phyloP scores from a whole-genome alignment of 2,888 invertebrate genomes.

The Ormia ochracea region DNA sequence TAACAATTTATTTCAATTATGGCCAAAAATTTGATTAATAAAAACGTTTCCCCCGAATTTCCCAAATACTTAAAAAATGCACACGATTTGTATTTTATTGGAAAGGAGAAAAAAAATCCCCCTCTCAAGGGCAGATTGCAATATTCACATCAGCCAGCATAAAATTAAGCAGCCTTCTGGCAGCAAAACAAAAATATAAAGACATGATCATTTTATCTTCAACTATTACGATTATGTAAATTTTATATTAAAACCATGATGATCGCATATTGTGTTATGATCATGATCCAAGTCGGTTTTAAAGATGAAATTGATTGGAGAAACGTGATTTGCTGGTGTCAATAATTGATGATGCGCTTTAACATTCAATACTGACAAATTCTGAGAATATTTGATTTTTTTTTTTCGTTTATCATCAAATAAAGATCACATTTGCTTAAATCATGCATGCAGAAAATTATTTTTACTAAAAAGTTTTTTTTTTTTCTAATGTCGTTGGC shows the following conservation, averaged over 20 bases:
- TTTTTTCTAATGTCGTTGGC: not conserved
- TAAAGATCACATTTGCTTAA: conserved; percentile 23
- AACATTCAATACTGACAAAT: conserved; percentile 29
- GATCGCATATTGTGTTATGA: conserved; percentile 32
- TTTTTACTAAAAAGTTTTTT: not conserved
- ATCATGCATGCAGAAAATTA: conserved; percentile 39
- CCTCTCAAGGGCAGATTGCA: not conserved
- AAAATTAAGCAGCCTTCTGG: conserved; percentile 29
- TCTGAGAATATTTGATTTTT: conserved; percentile 8
- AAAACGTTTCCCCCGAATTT: too few species aligned
- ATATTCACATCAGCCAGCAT: conserved; percentile 6
- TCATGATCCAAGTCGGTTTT: not conserved
- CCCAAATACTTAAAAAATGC: conserved; percentile 1
- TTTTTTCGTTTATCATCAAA: not conserved
- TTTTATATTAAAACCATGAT: conserved; percentile 48
- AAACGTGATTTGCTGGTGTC: conserved; percentile 57
- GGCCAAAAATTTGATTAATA: too few species aligned
- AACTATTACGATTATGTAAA: conserved; percentile 43
- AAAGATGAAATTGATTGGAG: conserved; percentile 37
- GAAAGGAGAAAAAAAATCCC: not conserved
- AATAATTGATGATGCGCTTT: conserved; percentile 47
- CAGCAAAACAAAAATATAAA: too few species aligned
- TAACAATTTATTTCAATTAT: too few species aligned
- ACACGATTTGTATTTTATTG: conserved; percentile 37
- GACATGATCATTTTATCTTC: conserved; percentile 37